Evolutionary conservation across 2,888 invertebrate genomes (phyloP), one percentile per base, ranked within the genome.

Genomic region (Geotrupes spiniger): DNA sequence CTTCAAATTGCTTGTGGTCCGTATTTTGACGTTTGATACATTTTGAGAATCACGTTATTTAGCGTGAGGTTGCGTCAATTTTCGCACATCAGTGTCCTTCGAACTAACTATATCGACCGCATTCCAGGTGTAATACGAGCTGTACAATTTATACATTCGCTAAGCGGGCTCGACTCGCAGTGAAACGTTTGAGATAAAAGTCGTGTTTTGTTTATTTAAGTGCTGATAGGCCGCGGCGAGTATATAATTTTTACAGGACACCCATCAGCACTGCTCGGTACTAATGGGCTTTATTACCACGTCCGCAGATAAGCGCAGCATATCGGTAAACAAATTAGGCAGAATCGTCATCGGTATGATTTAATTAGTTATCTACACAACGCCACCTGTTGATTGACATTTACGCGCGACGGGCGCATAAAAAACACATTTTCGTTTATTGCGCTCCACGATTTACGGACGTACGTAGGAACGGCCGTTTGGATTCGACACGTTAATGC

Each of bases 131-230:
- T 58, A 49, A 48, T 53, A 54, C 53, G 36, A 51, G 47, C 57
- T 54, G 44, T 52, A 57, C 51, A 58, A 63, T 68, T 69, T 69
- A 71, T 70, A 62, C 62, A 63, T 66, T 66, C 59, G 63, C 66
- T 69, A 70, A 71, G 66, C 65, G 64, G 63, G 60, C 58, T 51
- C 63, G 69, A 69, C 67, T 65, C 61, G 57, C 63, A 56, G 60
- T 63, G 59, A 58, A 64, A 63, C 66, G 67, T 67, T 69, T 65
- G 62, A 70, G 69, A 70, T 70, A 69, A 70, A 64, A 66, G 63
- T 57, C 65, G 60, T 69, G 68, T 69, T 68, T 66, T 63, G 62
- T 66, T 66, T 63, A 62, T 53, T 53, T 38, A 38, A 60, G 54
- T 58, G 60, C 60, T 61, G 65, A 65, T 63, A 63, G 57, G 46